Base-by-base conservation (phyloP, 2,888 invertebrate genomes). In the Zootermopsis nevadensis region DNA sequence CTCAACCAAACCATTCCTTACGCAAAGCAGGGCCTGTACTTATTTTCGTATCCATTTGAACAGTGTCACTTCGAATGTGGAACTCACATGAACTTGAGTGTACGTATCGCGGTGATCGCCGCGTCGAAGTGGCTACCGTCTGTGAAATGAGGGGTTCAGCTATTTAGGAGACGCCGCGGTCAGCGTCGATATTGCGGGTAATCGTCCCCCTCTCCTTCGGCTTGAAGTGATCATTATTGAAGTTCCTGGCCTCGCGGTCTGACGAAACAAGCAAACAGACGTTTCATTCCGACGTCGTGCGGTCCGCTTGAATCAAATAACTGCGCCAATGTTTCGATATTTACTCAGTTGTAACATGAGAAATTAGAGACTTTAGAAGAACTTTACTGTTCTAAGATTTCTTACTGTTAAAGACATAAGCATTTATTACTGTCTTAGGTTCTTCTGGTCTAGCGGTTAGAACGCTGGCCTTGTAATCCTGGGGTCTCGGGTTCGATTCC, bases 161-260 rank as follows among this genome's bases (percentile, higher is more conserved):
- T 69, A 27, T 15, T 55, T 55, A 55, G 2, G n/a, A 55, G 55
- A 55, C 19, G 55, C 55, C 22, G 60, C n/a, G 60, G 0, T 42
- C 27, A 15, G 4, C 27, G 7, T 55, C 30, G 77, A 55, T 77
- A 77, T 77, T 55, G 77, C 77, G 31, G 31, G 77, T 77, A 77
- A 77, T 31, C 55, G 77, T 77, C 76, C 42, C 24, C 0, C 7
- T 38, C 74, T 38, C 19, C 38, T 35, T 53, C 77, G n/a, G 48
- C 33, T 31, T 77, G 53, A 55, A 77, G 77, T 77, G 77, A 55
- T 77, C 77, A 77, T 77, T 77, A 77, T 77, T 76, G 76, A 38
- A 42, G 76, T 38, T 33, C 76, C 76, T 76, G 22, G 31, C 60
- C 22, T 69, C 33, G 19, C 69, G 7, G 22, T 33, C 6, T 33